Base-by-base conservation (phyloP, 2,888 invertebrate species). In the Oscheius sp. region DNA sequence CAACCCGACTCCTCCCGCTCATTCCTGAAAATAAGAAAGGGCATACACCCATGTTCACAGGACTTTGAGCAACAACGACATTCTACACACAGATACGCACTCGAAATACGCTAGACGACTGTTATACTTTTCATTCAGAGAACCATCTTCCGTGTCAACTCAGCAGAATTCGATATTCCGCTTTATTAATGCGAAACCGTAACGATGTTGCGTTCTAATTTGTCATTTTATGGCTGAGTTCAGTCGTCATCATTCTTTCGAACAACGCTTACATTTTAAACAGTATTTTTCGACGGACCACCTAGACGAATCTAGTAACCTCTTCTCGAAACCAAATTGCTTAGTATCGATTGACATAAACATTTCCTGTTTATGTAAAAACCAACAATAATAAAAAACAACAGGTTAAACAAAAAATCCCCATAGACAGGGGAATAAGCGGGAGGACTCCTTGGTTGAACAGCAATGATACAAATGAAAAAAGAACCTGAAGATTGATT, bases 311-410 rank as follows among this genome's bases (percentile, higher is more conserved):
- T 5, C n/a, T 52, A 52, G 52, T 5, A 52, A n/a, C n/a, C n/a
- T 52, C 21, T 52, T 13, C 18, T 21, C 21, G n/a, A 52, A 52
- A 52, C 18, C 18, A 52, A 52, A 52, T n/a, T 35, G 35, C 35
- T 35, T 35, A 35, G 35, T 35, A 35, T 35, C 35, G 35, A 52
- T 23, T 18, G 69, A 69, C 56, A 69, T 69, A 56, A 58, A 69
- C 69, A 69, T 55, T 52, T 46, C 25, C 21, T 55, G 69, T 69
- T 69, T 69, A 58, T 69, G 69, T 69, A 69, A 43, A 43, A 56
- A 56, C 43, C 16, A 43, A 53, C 56, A 58, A 69, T 41, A 56
- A 69, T 56, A 41, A 69, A 35, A 23, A 68, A 69, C 56, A 55
- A 66, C 21, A 18, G 23, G 23, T 23, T 46, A 25, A 66, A 66